Percentiles rank a stretch among this genome's conserved stretches.
phyloP scores from a whole-genome alignment of 2,888 invertebrate species.

The Aphodius granarius region DNA sequence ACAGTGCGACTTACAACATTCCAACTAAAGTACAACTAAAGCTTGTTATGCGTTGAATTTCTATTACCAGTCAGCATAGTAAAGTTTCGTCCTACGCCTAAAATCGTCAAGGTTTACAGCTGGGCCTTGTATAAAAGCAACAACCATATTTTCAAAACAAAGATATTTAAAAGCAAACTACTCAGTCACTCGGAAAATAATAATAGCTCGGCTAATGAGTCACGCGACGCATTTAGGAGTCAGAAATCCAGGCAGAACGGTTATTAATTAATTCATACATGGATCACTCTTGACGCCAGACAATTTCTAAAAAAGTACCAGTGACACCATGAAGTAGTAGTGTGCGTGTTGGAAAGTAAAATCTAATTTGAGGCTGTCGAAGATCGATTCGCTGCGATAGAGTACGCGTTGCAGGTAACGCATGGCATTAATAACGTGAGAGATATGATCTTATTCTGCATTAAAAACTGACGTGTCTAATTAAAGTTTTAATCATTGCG shows the following conservation, averaged over 20 bases:
- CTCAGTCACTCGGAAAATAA: not conserved
- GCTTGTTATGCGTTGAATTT: too few relatives aligned
- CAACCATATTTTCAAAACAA: not conserved
- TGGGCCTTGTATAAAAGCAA: not conserved
- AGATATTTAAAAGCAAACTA: not conserved
- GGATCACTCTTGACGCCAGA: too few relatives aligned
- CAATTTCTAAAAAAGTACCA: not conserved
- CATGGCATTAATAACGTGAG: not conserved
- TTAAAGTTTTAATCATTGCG: conserved; percentile 11
- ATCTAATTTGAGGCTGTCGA: not conserved
- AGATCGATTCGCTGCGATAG: not conserved
- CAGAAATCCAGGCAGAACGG: not conserved
- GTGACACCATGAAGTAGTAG: not conserved
- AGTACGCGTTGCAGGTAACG: conserved; percentile 1
- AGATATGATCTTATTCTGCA: conserved; percentile 3
- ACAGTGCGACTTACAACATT: too few relatives aligned
- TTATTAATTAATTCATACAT: not conserved
- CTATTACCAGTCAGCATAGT: too few relatives aligned
- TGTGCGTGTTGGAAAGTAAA: not conserved
- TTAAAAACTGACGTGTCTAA: conserved; percentile 4
- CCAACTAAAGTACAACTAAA: too few relatives aligned
- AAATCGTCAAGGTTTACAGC: too few relatives aligned
- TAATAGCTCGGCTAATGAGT: not conserved
- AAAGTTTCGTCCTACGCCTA: too few relatives aligned
- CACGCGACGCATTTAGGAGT: not conserved